Conservation (phyloP, 2,113 vertebrate species). For the Lutjanus erythropterus region DNA sequence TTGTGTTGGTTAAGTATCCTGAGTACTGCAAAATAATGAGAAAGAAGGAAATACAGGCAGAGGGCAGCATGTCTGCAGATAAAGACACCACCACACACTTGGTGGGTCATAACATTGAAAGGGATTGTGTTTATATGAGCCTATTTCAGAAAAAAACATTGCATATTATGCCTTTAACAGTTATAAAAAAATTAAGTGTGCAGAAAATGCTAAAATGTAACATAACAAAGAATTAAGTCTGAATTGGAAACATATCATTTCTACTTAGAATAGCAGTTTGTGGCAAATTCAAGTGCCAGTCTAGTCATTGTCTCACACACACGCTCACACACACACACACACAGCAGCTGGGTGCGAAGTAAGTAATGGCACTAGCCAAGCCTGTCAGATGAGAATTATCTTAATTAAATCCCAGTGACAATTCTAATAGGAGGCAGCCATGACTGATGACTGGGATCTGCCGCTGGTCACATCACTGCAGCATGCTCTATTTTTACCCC, state of each 20-base stretch:
- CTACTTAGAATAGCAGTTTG: constrained; percentile 27
- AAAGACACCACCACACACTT: too few species aligned
- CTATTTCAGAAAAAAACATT: too few species aligned
- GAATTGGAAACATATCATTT: not conserved
- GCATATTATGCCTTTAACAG: too few species aligned
- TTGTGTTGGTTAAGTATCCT: too few species aligned
- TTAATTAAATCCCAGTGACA: constrained; percentile 86
- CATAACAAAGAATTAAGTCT: not conserved
- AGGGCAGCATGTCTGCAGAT: too few species aligned
- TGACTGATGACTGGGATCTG: constrained; percentile 81
- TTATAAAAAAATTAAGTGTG: too few species aligned
- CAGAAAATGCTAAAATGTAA: too few species aligned
- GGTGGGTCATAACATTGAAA: too few species aligned
- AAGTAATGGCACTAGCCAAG: constrained; percentile 77
- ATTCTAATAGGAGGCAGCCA: constrained; percentile 78
- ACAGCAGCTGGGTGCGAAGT: constrained; percentile 55
- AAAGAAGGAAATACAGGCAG: too few species aligned
- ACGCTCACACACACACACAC: constrained; percentile 16
- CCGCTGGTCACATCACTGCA: constrained; percentile 75
- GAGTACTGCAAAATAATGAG: too few species aligned
- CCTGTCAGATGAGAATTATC: constrained; percentile 85
- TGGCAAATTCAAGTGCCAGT: constrained; percentile 28
- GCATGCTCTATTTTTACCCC: constrained; percentile 76
- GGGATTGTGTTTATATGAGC: too few species aligned
- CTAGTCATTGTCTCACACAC: not conserved